Conservation (phyloP, 2,113 vertebrate genomes). For the Myiopsitta monachus region DNA sequence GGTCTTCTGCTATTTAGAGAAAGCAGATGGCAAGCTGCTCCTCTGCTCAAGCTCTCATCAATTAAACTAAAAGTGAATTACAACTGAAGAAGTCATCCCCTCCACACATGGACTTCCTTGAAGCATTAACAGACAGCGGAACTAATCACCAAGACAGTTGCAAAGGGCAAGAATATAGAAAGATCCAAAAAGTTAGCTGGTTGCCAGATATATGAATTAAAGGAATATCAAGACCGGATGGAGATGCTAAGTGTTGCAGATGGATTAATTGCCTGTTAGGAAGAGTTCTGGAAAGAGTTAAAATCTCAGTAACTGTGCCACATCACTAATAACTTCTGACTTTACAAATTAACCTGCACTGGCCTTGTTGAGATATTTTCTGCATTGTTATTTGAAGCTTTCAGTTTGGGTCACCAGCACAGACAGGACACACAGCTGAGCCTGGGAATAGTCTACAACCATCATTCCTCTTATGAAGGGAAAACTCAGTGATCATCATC, state of each 20-base stretch:
- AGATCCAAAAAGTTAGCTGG: not conserved
- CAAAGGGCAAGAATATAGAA: not conserved
- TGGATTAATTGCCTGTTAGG: not conserved
- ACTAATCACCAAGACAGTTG: not conserved
- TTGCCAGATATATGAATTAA: not conserved
- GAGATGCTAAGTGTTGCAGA: not conserved
- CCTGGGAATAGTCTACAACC: not conserved
- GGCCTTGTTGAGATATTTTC: not conserved
- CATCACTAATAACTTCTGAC: not conserved
- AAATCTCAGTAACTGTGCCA: not conserved
- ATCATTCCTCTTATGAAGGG: not conserved
- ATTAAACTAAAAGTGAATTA: not conserved
- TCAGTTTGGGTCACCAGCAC: not conserved
- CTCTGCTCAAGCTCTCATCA: not conserved
- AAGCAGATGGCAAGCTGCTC: not conserved
- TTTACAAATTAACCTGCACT: not conserved
- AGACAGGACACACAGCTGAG: not conserved
- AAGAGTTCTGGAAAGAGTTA: not conserved
- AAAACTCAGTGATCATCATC: not conserved
- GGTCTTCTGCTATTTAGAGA: not conserved
- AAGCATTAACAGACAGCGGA: not conserved
- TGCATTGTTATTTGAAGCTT: rapidly evolving
- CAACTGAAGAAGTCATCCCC: not conserved
- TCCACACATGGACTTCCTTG: not conserved
- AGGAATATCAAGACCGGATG: not conserved